A percentile compares a stretch with the other conserved stretches of the same genome.
Conservation (phyloP, 2,888 invertebrate genomes). For the Galerucella pusilla region DNA sequence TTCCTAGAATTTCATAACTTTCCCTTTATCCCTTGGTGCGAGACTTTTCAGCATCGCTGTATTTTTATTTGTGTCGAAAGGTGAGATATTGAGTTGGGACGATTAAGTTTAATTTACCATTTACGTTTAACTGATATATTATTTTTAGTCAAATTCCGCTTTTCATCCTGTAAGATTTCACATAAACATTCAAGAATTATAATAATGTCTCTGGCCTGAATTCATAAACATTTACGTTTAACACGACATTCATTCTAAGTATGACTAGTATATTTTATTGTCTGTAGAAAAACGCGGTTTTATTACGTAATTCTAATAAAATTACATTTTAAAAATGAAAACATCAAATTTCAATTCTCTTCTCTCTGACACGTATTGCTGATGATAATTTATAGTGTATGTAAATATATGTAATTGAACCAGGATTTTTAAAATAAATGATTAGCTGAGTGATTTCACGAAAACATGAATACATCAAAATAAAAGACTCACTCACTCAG, state of each 20-base stretch:
- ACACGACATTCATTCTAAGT: slow-evolving; percentile 35
- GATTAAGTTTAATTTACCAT: too few relatives aligned
- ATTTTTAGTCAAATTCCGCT: not conserved
- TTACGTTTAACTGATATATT: too few relatives aligned
- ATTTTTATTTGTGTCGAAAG: too few relatives aligned
- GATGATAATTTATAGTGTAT: slow-evolving; percentile 40
- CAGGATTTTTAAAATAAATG: slow-evolving; percentile 8
- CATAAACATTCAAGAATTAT: slow-evolving; percentile 18
- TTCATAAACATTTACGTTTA: slow-evolving; percentile 36
- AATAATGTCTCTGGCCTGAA: slow-evolving; percentile 35
- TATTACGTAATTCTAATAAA: slow-evolving; percentile 37
- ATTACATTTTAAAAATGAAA: slow-evolving; percentile 34
- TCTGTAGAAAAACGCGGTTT: slow-evolving; percentile 35
- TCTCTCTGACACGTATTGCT: slow-evolving; percentile 46
- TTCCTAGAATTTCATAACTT: too few relatives aligned
- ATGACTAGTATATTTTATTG: slow-evolving; percentile 41
- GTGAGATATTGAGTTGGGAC: too few relatives aligned
- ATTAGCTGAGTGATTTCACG: not conserved
- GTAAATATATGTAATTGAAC: slow-evolving; percentile 42
- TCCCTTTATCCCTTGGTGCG: too few relatives aligned
- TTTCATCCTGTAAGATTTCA: not conserved
- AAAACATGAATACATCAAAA: not conserved
- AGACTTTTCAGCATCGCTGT: too few relatives aligned
- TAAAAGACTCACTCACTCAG: too few relatives aligned
- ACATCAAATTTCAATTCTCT: slow-evolving; percentile 31